Evolutionary conservation across 2,888 invertebrate species (phyloP).

Genomic region (Callosobruchus maculatus): DNA sequence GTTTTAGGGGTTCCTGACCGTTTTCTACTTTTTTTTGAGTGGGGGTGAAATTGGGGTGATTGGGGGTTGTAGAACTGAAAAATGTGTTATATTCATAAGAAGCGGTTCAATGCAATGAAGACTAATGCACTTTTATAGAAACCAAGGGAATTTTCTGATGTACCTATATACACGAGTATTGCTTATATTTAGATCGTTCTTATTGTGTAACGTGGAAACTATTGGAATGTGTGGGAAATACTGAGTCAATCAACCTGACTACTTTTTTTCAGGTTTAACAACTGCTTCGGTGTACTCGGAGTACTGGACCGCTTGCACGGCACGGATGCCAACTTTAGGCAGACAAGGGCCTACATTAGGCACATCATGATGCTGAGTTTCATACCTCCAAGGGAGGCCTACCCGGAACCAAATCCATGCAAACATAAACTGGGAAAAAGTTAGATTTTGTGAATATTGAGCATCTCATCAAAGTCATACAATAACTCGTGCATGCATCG

Average conservation of each 20-base stretch:
- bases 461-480: neutral
- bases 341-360: constrained; percentile 65
- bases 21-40: no score
- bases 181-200: no score
- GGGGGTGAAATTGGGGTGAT: no score
- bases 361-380: constrained; percentile 71
- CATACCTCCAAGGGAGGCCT: constrained; percentile 63
- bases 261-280: constrained; percentile 64
- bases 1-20: no score
- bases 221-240: no score
- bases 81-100: no score
- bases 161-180: no score
- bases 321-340: constrained; percentile 73
- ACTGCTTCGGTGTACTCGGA: constrained; percentile 80
- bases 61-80: no score
- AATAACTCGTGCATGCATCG: neutral
- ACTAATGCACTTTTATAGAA: no score
- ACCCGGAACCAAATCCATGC: constrained; percentile 56
- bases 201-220: no score
- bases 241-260: neutral
- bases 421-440: constrained; percentile 43
- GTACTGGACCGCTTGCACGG: constrained; percentile 79
- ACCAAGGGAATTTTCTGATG: no score
- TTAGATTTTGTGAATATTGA: constrained; percentile 13
- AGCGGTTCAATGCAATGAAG: no score